Percentiles rank a stretch among this genome's conserved stretches.
phyloP scores from a whole-genome alignment of 2,113 vertebrate species.

The Python bivittatus region DNA sequence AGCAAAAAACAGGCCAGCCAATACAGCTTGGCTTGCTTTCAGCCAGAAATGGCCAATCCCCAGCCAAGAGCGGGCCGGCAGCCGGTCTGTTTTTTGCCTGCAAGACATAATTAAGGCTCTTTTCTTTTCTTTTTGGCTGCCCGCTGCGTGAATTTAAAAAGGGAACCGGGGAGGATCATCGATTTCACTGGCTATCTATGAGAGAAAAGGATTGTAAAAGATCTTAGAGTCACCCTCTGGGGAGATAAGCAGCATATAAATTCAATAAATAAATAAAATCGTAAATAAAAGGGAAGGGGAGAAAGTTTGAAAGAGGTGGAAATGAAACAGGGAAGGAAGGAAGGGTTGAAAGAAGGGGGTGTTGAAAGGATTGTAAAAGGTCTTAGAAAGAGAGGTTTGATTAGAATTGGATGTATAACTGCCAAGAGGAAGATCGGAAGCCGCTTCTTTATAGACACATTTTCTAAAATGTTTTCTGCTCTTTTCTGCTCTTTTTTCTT shows the following conservation, averaged over 20 bases:
- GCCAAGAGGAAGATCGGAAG: too few species aligned
- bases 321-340: background rate
- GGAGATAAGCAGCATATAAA: too few species aligned
- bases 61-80: background rate
- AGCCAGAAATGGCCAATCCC: background rate
- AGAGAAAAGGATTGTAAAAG: too few species aligned
- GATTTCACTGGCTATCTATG: background rate
- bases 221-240: too few species aligned
- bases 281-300: background rate
- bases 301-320: background rate
- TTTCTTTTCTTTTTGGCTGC: background rate
- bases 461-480: too few species aligned
- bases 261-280: too few species aligned
- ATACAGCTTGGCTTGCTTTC: background rate
- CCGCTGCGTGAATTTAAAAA: background rate
- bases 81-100: background rate
- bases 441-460: too few species aligned
- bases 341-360: background rate
- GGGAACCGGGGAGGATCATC: background rate
- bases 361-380: background rate
- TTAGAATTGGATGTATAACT: too few species aligned
- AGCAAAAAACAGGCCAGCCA: background rate
- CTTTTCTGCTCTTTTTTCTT: too few species aligned
- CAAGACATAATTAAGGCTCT: background rate
- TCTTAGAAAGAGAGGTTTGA: too few species aligned